Conservation (phyloP, 2,113 vertebrate species). For the Spilogale gracilis region DNA sequence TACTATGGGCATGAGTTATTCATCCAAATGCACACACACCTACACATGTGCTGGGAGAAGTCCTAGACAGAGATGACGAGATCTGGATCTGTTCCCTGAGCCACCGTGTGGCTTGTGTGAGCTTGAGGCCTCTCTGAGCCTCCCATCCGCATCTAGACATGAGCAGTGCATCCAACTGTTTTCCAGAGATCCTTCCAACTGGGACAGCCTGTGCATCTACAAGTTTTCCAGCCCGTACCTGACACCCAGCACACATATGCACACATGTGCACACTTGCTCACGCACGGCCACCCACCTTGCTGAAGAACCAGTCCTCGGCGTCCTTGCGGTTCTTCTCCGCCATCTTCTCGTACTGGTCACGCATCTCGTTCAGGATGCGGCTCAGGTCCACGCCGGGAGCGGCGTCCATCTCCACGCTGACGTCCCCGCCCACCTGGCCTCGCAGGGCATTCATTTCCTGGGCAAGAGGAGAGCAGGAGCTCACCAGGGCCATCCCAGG, state of each 20-base stretch:
- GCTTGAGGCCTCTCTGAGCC: background rate
- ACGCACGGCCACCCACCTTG: constrained; percentile 78
- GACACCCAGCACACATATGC: background rate
- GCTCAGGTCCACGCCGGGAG: constrained; percentile 86
- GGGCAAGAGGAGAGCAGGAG: constrained; percentile 69
- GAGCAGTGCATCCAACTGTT: background rate
- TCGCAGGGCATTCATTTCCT: constrained; percentile 79
- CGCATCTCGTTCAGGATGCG: constrained; percentile 87
- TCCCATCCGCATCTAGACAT: background rate
- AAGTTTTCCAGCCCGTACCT: background rate
- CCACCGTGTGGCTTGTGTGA: background rate
- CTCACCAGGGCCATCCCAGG: constrained; percentile 59
- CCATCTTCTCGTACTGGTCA: constrained; percentile 88
- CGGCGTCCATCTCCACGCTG: constrained; percentile 87
- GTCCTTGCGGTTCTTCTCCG: constrained; percentile 88
- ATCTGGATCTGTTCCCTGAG: background rate
- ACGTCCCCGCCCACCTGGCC: constrained; percentile 87
- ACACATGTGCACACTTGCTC: background rate
- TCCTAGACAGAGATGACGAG: background rate
- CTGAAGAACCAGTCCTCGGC: constrained; percentile 88
- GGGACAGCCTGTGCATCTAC: background rate
- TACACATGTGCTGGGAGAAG: background rate
- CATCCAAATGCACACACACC: background rate
- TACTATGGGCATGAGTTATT: background rate
- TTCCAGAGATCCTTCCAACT: constrained; percentile 62